A percentile compares a stretch with the other conserved stretches of the same genome.
These are phyloP conservation scores for Hippoglossus stenolepis DNA, from an alignment of 2,113 vertebrate species.

Conservation along the genomic window DNA sequence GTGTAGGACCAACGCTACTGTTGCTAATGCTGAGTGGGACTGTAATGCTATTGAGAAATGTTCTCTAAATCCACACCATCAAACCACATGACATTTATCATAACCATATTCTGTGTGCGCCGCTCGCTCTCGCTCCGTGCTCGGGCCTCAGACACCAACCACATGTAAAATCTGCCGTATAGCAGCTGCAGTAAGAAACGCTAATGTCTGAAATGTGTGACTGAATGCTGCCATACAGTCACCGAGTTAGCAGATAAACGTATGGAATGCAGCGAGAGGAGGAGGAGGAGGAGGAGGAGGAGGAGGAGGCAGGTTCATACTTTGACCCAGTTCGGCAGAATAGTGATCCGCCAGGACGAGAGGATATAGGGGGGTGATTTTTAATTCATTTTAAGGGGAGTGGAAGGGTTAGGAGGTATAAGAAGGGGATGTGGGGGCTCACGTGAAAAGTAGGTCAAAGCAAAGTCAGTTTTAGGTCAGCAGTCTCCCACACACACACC, in stretches of 20 bases:
- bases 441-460: slow-evolving; percentile 60
- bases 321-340: slow-evolving; percentile 51
- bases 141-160: neutral
- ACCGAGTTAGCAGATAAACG: slow-evolving; percentile 36
- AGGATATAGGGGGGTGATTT: slow-evolving; percentile 32
- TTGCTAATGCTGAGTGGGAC: slow-evolving; percentile 29
- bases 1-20: slow-evolving; percentile 54
- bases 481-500: slow-evolving; percentile 20
- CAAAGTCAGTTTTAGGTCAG: slow-evolving; percentile 60
- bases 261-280: slow-evolving; percentile 60
- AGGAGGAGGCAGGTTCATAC: slow-evolving; percentile 5
- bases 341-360: slow-evolving; percentile 20
- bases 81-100: slow-evolving; percentile 13
- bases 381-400: slow-evolving; percentile 48
- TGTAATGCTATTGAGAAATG: slow-evolving; percentile 38
- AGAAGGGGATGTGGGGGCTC: neutral
- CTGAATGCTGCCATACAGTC: slow-evolving; percentile 37
- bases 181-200: neutral
- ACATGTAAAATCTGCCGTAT: neutral
- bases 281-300: neutral
- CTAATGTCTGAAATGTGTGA: slow-evolving; percentile 28
- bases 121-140: neutral
- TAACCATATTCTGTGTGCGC: neutral
- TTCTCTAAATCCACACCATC: slow-evolving; percentile 20
- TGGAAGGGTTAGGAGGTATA: slow-evolving; percentile 8